These are phyloP conservation scores for Homalodisca vitripennis DNA, from an alignment of 1,140 invertebrate species.

Conservation along the genomic window DNA sequence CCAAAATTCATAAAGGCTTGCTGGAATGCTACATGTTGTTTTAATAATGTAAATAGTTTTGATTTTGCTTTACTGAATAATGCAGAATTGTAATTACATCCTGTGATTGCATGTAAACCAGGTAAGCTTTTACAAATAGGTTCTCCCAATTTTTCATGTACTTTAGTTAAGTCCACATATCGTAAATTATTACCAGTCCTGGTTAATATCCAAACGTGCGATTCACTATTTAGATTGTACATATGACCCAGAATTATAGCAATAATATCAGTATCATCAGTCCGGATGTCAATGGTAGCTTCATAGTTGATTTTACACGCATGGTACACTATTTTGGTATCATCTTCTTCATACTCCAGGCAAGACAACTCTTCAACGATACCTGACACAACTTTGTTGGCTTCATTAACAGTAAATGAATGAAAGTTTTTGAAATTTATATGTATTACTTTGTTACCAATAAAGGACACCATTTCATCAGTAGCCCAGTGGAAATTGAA, in stretches of 20 bases:
- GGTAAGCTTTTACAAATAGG: not conserved
- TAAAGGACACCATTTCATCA: no score
- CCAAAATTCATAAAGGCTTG: constrained; percentile 3
- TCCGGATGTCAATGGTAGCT: constrained; percentile 38
- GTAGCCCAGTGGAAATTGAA: no score
- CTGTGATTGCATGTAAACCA: no score
- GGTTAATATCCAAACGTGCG: not conserved
- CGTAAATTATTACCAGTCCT: not conserved
- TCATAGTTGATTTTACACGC: constrained; percentile 35
- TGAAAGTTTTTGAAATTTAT: no score
- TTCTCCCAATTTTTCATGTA: not conserved
- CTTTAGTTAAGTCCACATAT: not conserved
- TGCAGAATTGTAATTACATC: not conserved
- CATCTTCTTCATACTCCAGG: constrained; percentile 39
- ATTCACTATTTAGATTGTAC: constrained; percentile 32
- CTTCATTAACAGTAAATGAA: no score
- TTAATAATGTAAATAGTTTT: not conserved
- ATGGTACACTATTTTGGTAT: constrained; percentile 41
- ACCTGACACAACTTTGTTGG: not conserved
- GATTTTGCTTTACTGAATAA: constrained; percentile 3
- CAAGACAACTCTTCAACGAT: constrained; percentile 38
- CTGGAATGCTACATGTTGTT: not conserved
- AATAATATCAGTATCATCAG: constrained; percentile 39
- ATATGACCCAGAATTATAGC: constrained; percentile 41
- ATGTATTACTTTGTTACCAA: no score